Evolutionary conservation across 35 echinoderm and acorn worm genomes (phyloP).

Genomic region (Diadema setosum): DNA sequence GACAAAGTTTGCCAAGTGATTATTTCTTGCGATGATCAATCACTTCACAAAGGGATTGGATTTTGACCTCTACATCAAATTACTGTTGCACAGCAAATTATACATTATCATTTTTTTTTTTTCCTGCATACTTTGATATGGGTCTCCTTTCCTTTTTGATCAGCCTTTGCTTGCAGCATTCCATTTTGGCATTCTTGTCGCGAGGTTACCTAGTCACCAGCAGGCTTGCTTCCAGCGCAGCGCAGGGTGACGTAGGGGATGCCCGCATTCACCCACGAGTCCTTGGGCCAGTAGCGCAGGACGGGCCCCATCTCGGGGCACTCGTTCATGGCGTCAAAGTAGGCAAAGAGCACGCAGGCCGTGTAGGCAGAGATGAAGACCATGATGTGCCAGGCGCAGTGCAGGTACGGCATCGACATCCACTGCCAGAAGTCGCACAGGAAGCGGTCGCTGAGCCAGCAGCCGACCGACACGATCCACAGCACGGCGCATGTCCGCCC

Average conservation of each 20-base stretch:
- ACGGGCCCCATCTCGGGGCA: constrained; percentile 93
- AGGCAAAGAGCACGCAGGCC: constrained; percentile 77
- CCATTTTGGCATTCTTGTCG: no score
- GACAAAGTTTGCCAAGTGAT: no score
- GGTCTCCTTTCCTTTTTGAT: no score
- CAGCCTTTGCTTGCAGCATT: no score
- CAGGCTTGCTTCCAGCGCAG: constrained; percentile 70
- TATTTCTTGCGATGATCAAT: no score
- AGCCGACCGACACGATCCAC: constrained; percentile 60
- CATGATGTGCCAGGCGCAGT: constrained; percentile 97
- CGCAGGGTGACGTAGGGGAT: constrained; percentile 86
- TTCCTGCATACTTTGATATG: no score
- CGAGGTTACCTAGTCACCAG: not conserved
- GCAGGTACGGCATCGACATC: constrained; percentile 85
- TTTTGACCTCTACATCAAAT: no score
- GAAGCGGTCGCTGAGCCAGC: constrained; percentile 77
- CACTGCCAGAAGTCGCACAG: constrained; percentile 87
- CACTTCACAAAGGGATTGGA: no score
- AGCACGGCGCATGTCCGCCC: constrained; percentile 36
- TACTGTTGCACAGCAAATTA: no score
- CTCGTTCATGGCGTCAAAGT: constrained; percentile 93
- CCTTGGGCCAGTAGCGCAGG: constrained; percentile 93
- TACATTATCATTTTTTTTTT: no score
- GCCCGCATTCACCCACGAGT: constrained; percentile 73
- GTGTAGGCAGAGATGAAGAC: constrained; percentile 90